These are phyloP conservation scores for Miltochrista miniata DNA, from an alignment of 2,888 invertebrate genomes.

Conservation along the genomic window DNA sequence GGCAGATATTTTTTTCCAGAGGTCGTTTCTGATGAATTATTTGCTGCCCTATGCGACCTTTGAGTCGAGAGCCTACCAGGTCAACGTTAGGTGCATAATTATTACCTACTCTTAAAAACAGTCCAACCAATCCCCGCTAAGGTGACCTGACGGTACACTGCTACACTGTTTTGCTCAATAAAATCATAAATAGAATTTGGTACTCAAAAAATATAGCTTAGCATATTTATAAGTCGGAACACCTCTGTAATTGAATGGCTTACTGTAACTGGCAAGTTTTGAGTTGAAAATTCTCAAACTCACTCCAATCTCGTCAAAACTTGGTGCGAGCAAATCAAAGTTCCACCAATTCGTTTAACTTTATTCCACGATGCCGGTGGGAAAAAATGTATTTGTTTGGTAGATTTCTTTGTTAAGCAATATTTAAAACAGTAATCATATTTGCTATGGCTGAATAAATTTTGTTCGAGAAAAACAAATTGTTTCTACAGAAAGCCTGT, in stretches of 20 bases:
- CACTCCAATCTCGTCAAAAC: constrained; percentile 42
- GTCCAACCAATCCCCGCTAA: too few species aligned
- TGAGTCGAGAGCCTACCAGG: too few species aligned
- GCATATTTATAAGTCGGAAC: constrained; percentile 31
- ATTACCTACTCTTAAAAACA: too few species aligned
- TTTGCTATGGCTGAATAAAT: constrained; percentile 39
- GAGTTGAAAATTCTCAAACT: constrained; percentile 34
- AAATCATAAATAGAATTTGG: not conserved
- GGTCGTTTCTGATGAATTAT: not conserved
- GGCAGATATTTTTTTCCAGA: too few species aligned
- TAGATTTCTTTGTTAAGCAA: constrained; percentile 48
- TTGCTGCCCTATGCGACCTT: too few species aligned
- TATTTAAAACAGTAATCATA: constrained; percentile 49
- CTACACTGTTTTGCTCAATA: too few species aligned
- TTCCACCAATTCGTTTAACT: constrained; percentile 45
- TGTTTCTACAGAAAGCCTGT: constrained; percentile 31
- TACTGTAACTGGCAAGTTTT: constrained; percentile 29
- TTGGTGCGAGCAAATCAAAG: constrained; percentile 44
- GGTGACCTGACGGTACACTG: too few species aligned
- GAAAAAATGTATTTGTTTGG: constrained; percentile 39
- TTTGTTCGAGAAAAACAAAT: constrained; percentile 26
- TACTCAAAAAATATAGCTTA: constrained; percentile 13
- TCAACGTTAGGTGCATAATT: too few species aligned
- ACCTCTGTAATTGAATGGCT: constrained; percentile 36
- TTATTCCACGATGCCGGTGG: constrained; percentile 32